A percentile compares a stretch with the other conserved stretches of the same genome.
Evolutionary conservation across 2,888 invertebrate genomes (phyloP).

Genomic region (Orchestes rusci): DNA sequence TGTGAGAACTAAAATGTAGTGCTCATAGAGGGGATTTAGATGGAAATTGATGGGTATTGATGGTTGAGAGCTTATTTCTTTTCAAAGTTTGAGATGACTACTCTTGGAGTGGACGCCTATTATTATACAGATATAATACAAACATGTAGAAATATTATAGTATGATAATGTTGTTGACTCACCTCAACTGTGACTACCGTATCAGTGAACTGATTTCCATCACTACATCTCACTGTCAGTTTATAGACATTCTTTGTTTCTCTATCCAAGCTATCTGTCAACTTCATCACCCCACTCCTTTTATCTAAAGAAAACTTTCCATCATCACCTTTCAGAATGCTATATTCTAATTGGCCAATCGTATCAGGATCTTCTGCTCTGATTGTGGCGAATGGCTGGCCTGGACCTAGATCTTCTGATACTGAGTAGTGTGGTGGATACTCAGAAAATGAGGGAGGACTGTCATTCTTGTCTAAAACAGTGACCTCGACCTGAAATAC

Average conservation of each 20-base stretch:
- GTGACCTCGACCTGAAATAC: constrained; percentile 68
- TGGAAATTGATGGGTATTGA: too few species aligned
- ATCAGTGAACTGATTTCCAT: constrained; percentile 82
- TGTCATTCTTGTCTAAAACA: constrained; percentile 88
- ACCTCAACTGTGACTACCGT: constrained; percentile 73
- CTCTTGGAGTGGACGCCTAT: too few species aligned
- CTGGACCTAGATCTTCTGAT: constrained; percentile 79
- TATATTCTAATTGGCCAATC: constrained; percentile 69
- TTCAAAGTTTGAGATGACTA: too few species aligned
- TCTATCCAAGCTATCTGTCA: constrained; percentile 75
- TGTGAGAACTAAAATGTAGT: too few species aligned
- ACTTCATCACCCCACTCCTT: constrained; percentile 61
- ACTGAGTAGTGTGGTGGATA: constrained; percentile 66
- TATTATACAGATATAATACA: too few species aligned
- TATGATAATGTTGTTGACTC: too few species aligned
- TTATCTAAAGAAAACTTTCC: constrained; percentile 67
- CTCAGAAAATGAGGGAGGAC: constrained; percentile 81
- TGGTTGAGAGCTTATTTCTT: too few species aligned
- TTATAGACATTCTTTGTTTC: constrained; percentile 74
- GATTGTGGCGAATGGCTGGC: constrained; percentile 69
- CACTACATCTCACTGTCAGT: constrained; percentile 75
- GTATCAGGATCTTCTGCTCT: constrained; percentile 81
- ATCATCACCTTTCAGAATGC: constrained; percentile 58
- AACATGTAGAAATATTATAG: too few species aligned
- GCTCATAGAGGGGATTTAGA: too few species aligned